A percentile compares a stretch with the other conserved stretches of the same genome.
Conservation (phyloP, 2,888 invertebrate genomes). For the Tanytarsus gracilentus region DNA sequence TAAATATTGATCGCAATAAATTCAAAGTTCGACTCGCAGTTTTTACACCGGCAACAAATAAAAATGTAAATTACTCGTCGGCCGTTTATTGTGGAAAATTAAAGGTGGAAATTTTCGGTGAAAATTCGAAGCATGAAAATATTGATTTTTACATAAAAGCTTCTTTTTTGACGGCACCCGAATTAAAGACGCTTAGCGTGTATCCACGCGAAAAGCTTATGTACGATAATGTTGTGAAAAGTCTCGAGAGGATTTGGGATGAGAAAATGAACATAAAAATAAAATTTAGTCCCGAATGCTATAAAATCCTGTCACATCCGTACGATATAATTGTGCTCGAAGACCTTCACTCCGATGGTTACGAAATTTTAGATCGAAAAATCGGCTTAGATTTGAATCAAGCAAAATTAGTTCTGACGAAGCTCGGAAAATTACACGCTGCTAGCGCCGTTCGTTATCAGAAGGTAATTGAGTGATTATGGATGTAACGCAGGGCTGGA, state of each 20-base stretch:
- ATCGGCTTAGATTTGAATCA: conserved; percentile 13
- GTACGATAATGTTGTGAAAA: background rate
- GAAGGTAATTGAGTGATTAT: background rate
- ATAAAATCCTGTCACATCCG: background rate
- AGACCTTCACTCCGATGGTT: conserved; percentile 13
- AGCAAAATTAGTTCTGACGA: conserved; percentile 13
- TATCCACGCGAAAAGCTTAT: conserved; percentile 3
- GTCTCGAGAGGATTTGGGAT: conserved; percentile 10
- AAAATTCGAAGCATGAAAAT: background rate
- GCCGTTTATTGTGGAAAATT: background rate
- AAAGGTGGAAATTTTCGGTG: background rate
- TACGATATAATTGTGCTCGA: conserved; percentile 26
- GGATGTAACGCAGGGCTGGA: background rate
- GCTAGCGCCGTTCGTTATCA: conserved; percentile 1
- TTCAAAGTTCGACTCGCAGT: no score
- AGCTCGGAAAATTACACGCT: conserved; percentile 26
- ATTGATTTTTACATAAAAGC: background rate
- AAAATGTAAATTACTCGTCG: background rate
- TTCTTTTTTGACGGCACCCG: background rate
- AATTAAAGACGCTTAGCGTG: no score
- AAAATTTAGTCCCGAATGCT: conserved; percentile 7
- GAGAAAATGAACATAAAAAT: background rate
- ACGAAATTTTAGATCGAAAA: conserved; percentile 21
- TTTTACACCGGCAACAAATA: no score
- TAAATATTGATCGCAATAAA: no score